Conservation (phyloP, 1,140 invertebrate species). For the Drosophila bocqueti region DNA sequence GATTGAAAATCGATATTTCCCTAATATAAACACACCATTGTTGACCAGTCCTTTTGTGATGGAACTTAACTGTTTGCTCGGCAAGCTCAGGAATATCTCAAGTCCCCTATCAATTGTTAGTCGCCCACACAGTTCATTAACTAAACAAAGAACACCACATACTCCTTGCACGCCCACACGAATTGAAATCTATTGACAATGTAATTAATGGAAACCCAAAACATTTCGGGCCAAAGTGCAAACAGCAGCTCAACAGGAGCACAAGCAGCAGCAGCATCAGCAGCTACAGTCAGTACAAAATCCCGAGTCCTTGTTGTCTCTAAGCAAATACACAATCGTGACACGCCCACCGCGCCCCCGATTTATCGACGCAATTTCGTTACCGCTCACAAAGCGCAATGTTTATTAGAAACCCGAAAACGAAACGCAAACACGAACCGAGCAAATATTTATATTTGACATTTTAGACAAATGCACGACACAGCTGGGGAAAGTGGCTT, state of each 20-base stretch:
- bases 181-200: constrained; percentile 65
- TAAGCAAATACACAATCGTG: constrained; percentile 50
- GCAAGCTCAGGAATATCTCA: not conserved
- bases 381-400: constrained; percentile 33
- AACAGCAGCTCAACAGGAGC: constrained; percentile 34
- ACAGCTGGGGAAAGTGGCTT: constrained; percentile 25
- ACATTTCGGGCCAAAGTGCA: constrained; percentile 45
- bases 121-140: constrained; percentile 29
- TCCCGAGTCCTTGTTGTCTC: constrained; percentile 14
- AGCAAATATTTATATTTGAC: constrained; percentile 70
- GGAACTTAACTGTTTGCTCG: constrained; percentile 13
- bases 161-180: not conserved
- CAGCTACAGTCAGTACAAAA: constrained; percentile 32
- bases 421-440: constrained; percentile 57
- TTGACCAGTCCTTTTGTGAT: constrained; percentile 3
- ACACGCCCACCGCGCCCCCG: constrained; percentile 36
- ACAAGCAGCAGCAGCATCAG: constrained; percentile 8
- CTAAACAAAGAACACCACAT: constrained; percentile 31
- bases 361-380: constrained; percentile 22
- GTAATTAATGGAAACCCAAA: constrained; percentile 67
- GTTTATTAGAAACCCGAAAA: constrained; percentile 60
- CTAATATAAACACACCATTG: constrained; percentile 5
- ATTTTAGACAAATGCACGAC: constrained; percentile 68
- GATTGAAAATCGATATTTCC: not conserved
- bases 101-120: constrained; percentile 40